phyloP scores from a whole-genome alignment of 2,888 invertebrate genomes.

The Meganola albula region DNA sequence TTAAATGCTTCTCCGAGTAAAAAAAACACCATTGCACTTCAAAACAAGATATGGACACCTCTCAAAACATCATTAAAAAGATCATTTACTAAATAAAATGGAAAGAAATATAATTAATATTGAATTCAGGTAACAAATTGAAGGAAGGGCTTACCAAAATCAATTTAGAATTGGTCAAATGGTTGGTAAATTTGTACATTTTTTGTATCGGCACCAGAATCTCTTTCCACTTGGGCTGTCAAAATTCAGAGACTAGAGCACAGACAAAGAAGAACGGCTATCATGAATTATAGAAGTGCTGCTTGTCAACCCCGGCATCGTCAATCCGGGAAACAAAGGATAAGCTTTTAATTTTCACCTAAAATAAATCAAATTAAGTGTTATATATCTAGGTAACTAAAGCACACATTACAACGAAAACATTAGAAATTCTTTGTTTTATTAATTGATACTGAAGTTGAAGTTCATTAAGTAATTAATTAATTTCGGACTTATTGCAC shows the following conservation, averaged over 20 bases:
- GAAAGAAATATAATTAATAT: not conserved
- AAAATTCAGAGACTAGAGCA: slow-evolving; percentile 51
- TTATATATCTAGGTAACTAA: too few species aligned
- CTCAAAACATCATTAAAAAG: slow-evolving; percentile 1
- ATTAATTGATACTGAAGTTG: too few species aligned
- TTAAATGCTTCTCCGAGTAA: too few species aligned
- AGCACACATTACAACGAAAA: too few species aligned
- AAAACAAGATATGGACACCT: slow-evolving; percentile 17
- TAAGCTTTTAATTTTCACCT: too few species aligned
- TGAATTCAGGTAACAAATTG: not conserved
- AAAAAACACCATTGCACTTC: slow-evolving; percentile 13
- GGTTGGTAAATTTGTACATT: slow-evolving; percentile 70
- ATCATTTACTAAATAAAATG: not conserved
- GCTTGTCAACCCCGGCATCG: too few species aligned
- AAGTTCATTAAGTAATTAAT: too few species aligned
- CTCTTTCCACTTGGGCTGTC: slow-evolving; percentile 60
- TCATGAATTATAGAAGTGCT: too few species aligned
- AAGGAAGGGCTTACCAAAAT: slow-evolving; percentile 55
- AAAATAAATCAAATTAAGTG: too few species aligned
- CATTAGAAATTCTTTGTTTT: too few species aligned
- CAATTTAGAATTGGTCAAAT: slow-evolving; percentile 59
- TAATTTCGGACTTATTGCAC: too few species aligned
- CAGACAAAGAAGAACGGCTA: slow-evolving; percentile 26
- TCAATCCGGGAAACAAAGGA: too few species aligned
- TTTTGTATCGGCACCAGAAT: slow-evolving; percentile 65